Evolutionary conservation across 2,888 invertebrate genomes (phyloP), one percentile per base, ranked within the genome.

Genomic region (Cerastis leucographa): DNA sequence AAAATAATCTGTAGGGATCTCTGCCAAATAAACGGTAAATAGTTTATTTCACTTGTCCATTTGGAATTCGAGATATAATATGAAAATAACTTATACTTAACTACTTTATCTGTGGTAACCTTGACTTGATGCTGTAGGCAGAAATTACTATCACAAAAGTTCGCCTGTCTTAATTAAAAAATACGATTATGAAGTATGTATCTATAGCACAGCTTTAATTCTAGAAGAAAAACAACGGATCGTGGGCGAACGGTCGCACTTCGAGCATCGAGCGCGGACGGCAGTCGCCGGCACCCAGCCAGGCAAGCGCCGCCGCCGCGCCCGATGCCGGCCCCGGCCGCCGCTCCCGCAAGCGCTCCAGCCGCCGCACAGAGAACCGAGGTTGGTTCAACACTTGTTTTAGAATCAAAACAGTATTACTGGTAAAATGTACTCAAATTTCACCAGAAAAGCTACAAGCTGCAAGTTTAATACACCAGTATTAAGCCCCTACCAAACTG

Each of bases 221-320:
- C 29, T 81, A 90, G 95, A 95, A 94, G 85, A 94, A 94, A 87
- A 93, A 89, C 79, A 93, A 92, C 49, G 92, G 93, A 17, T 88
- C 91, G 0, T 93, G 93, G 92, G 89, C 90, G 3, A 91, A 92
- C 62, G 94, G 93, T 6, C 94, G 95, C 2, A 92, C 93, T 6
- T 86, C 92, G 3, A 96, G 95, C 81, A 85, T 85, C 6, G 96
- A 96, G 78, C 92, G 95, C 2, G 94, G 94, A 1, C 93, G 94
- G 5, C 93, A 92, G 73, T 94, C 95, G 0, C 94, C 95, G 1
- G 90, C 91, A 71, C 91, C 90, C 12, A 86, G 86, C 67, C 85
- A 80, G 44, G 86, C 83, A 44, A 89, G 88, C 64, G 62, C 77
- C 64, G 77, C 69, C 77, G 82, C 67, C 80, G 85, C 44, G 78